Evolutionary conservation across 2,888 invertebrate species (phyloP).

Genomic region (Thalpophila matura): DNA sequence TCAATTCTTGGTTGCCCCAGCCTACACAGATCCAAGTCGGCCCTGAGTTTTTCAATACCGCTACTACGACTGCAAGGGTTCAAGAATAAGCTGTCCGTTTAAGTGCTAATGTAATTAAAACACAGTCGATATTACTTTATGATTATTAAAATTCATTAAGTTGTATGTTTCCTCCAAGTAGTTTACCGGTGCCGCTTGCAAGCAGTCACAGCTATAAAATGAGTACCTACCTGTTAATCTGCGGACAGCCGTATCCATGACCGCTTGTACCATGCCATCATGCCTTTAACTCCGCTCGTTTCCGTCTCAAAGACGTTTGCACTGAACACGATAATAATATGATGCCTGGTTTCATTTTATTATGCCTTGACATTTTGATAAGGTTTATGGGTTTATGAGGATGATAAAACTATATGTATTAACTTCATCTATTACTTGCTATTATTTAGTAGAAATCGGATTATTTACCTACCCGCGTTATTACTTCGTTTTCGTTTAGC

Average conservation of each 20-base stretch:
- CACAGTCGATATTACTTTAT: neutral
- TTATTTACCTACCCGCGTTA: too few relatives aligned
- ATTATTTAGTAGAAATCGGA: too few relatives aligned
- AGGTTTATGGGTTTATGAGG: too few relatives aligned
- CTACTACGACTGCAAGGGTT: too few relatives aligned
- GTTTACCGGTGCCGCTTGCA: neutral
- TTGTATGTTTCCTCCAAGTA: conserved; percentile 5
- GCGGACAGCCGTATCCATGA: conserved; percentile 9
- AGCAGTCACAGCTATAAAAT: conserved; percentile 10
- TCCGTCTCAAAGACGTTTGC: conserved; percentile 46
- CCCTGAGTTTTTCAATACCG: too few relatives aligned
- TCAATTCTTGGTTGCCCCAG: too few relatives aligned
- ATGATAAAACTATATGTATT: too few relatives aligned
- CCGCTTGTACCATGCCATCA: neutral
- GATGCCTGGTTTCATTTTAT: conserved; percentile 20
- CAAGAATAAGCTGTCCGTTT: neutral
- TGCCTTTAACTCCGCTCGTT: conserved; percentile 29
- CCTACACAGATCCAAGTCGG: too few relatives aligned
- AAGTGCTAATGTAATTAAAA: conserved; percentile 6
- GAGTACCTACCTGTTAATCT: conserved; percentile 22
- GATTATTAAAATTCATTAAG: conserved; percentile 11
- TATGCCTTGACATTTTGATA: conserved; percentile 17
- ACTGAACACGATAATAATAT: conserved; percentile 31
- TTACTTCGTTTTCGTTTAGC: too few relatives aligned
- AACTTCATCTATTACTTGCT: too few relatives aligned